Evolutionary conservation across 2,888 invertebrate species (phyloP).

Genomic region (Agrochola litura): DNA sequence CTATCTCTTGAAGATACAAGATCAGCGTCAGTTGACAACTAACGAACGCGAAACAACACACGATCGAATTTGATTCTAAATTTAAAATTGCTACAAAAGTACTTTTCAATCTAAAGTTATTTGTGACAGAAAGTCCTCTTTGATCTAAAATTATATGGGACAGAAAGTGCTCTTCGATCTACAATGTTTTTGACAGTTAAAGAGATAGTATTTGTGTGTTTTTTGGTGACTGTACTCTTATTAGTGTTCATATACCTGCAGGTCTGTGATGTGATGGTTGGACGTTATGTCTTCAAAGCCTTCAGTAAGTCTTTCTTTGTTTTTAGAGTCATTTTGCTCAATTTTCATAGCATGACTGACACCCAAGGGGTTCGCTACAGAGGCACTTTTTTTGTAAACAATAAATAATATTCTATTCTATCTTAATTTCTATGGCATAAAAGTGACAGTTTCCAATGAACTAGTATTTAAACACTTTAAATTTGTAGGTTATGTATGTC

Average conservation of each 20-base stretch:
- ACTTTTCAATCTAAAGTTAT: slow-evolving; percentile 29
- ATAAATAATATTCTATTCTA: background rate
- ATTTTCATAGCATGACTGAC: background rate
- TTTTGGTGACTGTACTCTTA: slow-evolving; percentile 73
- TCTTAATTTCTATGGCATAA: no score
- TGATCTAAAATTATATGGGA: slow-evolving; percentile 38
- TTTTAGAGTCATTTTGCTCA: background rate
- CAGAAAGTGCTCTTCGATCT: background rate
- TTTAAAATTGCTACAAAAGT: slow-evolving; percentile 18
- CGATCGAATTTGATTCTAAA: slow-evolving; percentile 26
- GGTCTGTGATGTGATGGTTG: slow-evolving; percentile 81
- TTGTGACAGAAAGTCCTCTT: slow-evolving; percentile 1
- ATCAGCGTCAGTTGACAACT: slow-evolving; percentile 36
- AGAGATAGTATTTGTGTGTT: slow-evolving; percentile 78
- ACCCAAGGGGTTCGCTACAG: background rate
- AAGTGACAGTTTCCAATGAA: background rate
- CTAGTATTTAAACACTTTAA: background rate
- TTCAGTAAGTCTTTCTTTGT: slow-evolving; percentile 79
- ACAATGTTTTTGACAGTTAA: slow-evolving; percentile 79
- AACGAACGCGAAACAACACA: slow-evolving; percentile 45
- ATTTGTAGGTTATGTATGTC: slow-evolving; percentile 26
- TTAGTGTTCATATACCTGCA: slow-evolving; percentile 81
- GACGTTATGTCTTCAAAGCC: slow-evolving; percentile 77
- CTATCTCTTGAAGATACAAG: slow-evolving; percentile 30
- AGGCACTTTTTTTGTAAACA: background rate